Evolutionary conservation across 2,888 invertebrate species (phyloP), one percentile per base, ranked within the genome.

Genomic region (Blastobasis adustella): DNA sequence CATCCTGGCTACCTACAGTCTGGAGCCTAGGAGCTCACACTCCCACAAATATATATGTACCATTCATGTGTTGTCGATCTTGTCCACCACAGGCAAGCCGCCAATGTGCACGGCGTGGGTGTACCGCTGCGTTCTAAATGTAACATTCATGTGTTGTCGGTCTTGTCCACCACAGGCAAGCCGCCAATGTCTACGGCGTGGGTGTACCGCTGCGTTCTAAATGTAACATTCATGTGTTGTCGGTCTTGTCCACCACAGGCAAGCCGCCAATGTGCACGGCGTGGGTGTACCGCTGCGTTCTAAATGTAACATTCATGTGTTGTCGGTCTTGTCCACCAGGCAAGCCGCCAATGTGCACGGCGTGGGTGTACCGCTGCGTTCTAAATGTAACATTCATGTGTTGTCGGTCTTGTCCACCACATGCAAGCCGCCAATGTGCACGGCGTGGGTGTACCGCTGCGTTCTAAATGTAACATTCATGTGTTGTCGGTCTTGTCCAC

Each of bases 281-380:
- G 0, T 94, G 94, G 94, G 73, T 93, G 59, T 91, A 91, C 62
- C 94, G 94, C 68, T 92, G 93, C 73, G 89, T 90, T n/a, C n/a
- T n/a, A n/a, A n/a, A n/a, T n/a, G n/a, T n/a, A n/a, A n/a, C n/a
- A n/a, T n/a, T n/a, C n/a, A n/a, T n/a, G n/a, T n/a, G 4, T 45
- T 40, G 39, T 41, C 36, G 23, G 45, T 10, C n/a, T 45, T 46
- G 10, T 7, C 47, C 47, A 23, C 36, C 37, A 93, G 93, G 92
- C 47, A 91, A 91, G 68, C 93, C 93, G 1, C 91, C 93, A 5
- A 91, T 91, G 71, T 88, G 90, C 38, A 82, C 91, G 54, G 91
- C 92, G 0, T 94, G 94, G 94, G 73, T 93, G 59, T 91, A 91
- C 62, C 94, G 94, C 68, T 92, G 93, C 73, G 89, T 90, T 59